Evolutionary conservation across 2,888 invertebrate genomes (phyloP), one percentile per base, ranked within the genome.

Genomic region (Oligia fasciuncula): DNA sequence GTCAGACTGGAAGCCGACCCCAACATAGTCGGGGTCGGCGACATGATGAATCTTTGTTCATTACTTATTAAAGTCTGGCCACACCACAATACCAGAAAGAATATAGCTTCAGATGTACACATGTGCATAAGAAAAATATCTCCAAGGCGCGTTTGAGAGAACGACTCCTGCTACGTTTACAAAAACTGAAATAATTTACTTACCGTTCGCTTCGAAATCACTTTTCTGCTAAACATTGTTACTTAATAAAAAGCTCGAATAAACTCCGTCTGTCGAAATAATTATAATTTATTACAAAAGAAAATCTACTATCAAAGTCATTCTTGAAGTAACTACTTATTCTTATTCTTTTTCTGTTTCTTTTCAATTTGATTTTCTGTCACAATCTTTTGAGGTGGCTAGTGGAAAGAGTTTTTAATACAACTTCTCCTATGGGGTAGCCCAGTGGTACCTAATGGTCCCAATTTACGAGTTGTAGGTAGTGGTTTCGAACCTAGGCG

Each of bases 191-290:
- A 11, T 19, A 29, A 35, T 67, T 14, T 3, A 94, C 94, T 93
- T 87, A 95, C 95, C 80, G 90, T 82, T 84, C 88, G 89, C 79
- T 91, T 72, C 23, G 57, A 60, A 68, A 69, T 80, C 75, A 91
- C 85, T 80, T 89, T 91, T 83, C 92, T 90, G 83, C 91, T 93
- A 76, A 94, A 91, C 95, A 95, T 95, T 77, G 43, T 83, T 14
- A 40, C 4, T 62, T 62, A 91, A 81, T 79, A 77, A 76, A 76
- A 78, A 76, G 65, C 77, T 85, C 54, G 68, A 80, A 85, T 84
- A 75, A 88, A 89, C 79, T 81, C 74, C 73, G 73, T 74, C 54
- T 65, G 73, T 70, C 63, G 40, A 74, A 87, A 80, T 83, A 80
- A 83, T 72, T 74, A 68, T 65, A 72, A 80, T 65, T 75, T 49